Percentiles rank a stretch among this genome's conserved stretches.
These are phyloP conservation scores for Calyptommatus sinebrachiatus DNA, from an alignment of 2,113 vertebrate species.

Conservation along the genomic window DNA sequence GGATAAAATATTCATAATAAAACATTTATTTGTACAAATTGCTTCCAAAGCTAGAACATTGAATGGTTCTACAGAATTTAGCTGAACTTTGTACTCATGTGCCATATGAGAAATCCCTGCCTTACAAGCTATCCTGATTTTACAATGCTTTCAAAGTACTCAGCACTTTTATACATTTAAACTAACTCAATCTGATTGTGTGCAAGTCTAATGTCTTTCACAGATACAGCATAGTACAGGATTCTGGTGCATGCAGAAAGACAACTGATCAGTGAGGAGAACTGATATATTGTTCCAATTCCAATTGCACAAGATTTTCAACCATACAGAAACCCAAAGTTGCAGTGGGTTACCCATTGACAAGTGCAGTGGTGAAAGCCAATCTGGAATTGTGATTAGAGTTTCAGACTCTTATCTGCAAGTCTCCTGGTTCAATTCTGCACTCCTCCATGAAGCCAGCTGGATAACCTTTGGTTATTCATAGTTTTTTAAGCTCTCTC, in stretches of 20 bases:
- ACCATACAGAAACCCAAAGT: neutral
- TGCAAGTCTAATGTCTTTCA: neutral
- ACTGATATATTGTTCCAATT: neutral
- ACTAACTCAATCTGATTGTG: neutral
- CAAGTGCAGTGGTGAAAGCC: neutral
- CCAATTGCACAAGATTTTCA: neutral
- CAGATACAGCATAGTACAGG: neutral
- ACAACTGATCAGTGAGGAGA: neutral
- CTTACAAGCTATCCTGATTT: neutral
- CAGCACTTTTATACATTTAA: neutral
- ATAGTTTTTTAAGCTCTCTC: too few relatives aligned
- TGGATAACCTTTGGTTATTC: too few relatives aligned
- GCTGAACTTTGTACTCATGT: slow-evolving; percentile 6
- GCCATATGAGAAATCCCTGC: slow-evolving; percentile 8
- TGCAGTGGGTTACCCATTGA: neutral
- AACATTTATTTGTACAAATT: neutral
- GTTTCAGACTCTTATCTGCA: too few relatives aligned
- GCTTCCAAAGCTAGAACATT: neutral
- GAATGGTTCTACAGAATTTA: neutral
- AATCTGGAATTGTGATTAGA: too few relatives aligned
- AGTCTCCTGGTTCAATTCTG: too few relatives aligned
- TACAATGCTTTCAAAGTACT: neutral
- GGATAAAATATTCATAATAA: neutral
- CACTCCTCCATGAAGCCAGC: too few relatives aligned
- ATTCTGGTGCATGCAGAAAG: slow-evolving; percentile 5